These are phyloP conservation scores for Plusia festucae DNA, from an alignment of 2,888 invertebrate genomes.

Conservation along the genomic window DNA sequence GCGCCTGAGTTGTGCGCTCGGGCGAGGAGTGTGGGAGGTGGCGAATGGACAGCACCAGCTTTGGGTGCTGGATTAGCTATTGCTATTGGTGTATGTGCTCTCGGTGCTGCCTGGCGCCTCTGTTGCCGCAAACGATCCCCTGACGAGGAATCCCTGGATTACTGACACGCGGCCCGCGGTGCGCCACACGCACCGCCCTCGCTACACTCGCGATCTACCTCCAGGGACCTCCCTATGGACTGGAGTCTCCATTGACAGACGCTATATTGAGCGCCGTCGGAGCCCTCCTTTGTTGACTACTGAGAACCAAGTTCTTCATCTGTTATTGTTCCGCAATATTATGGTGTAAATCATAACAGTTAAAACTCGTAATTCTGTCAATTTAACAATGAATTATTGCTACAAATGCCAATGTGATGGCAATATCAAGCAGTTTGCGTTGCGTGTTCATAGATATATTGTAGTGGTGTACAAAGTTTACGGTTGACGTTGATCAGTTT, in stretches of 20 bases:
- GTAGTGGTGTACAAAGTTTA: conserved; percentile 39
- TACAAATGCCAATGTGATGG: conserved; percentile 35
- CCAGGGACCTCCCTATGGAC: conserved; percentile 83
- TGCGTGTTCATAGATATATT: conserved; percentile 39
- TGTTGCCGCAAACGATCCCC: conserved; percentile 90
- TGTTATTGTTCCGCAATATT: conserved; percentile 54
- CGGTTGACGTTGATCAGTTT: conserved; percentile 31
- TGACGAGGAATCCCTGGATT: conserved; percentile 90
- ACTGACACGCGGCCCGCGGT: conserved; percentile 90
- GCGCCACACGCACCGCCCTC: conserved; percentile 84
- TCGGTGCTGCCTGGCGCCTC: conserved; percentile 90
- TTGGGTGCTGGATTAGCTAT: conserved; percentile 90
- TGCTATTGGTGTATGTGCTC: conserved; percentile 87
- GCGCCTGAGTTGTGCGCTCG: conserved; percentile 92
- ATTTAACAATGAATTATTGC: conserved; percentile 46
- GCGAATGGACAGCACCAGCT: conserved; percentile 91
- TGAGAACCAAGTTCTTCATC: conserved; percentile 59
- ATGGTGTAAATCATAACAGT: conserved; percentile 31
- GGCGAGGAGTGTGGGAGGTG: conserved; percentile 81
- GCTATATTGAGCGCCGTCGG: conserved; percentile 81
- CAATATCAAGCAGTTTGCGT: conserved; percentile 36
- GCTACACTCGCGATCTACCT: conserved; percentile 81
- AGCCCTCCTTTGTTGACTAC: conserved; percentile 73
- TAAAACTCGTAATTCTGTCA: conserved; percentile 44
- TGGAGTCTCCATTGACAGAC: conserved; percentile 89